phyloP scores from a whole-genome alignment of 2,888 invertebrate species.

The Gari tellinella region DNA sequence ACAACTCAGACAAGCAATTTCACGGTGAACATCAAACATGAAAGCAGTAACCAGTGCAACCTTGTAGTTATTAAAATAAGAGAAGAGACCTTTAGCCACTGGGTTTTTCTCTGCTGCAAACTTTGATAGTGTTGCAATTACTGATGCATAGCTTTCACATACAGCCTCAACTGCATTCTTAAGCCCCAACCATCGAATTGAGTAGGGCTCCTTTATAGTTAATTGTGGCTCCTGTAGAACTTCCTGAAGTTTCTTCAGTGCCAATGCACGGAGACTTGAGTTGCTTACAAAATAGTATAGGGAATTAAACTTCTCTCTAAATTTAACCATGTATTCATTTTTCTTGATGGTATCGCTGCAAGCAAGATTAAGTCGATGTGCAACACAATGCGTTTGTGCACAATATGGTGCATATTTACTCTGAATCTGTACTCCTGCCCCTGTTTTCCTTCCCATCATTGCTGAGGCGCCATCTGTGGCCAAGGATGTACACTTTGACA shows the following conservation, averaged over 20 bases:
- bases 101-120: constrained; percentile 36
- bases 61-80: constrained; percentile 38
- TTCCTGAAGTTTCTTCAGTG: constrained; percentile 10
- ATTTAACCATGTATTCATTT: constrained; percentile 11
- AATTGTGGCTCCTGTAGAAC: constrained; percentile 48
- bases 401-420: constrained; percentile 5
- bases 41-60: constrained; percentile 22
- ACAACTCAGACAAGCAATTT: constrained; percentile 15
- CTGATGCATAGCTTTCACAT: constrained; percentile 30
- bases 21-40: constrained; percentile 41
- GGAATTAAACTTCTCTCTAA: constrained; percentile 41
- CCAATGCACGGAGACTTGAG: constrained; percentile 26
- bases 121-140: constrained; percentile 32
- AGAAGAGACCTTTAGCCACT: constrained; percentile 22
- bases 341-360: constrained; percentile 49
- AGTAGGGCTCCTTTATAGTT: constrained; percentile 45
- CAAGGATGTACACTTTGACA: constrained; percentile 13
- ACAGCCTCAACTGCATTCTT: constrained; percentile 46
- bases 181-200: constrained; percentile 48
- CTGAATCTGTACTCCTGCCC: not conserved
- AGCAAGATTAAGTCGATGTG: constrained; percentile 38
- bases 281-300: constrained; percentile 45
- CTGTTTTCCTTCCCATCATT: constrained; percentile 12
- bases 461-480: constrained; percentile 45
- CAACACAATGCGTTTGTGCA: constrained; percentile 6